These are phyloP conservation scores for Dastarcus helophoroides DNA, from an alignment of 2,888 invertebrate species.

Conservation along the genomic window DNA sequence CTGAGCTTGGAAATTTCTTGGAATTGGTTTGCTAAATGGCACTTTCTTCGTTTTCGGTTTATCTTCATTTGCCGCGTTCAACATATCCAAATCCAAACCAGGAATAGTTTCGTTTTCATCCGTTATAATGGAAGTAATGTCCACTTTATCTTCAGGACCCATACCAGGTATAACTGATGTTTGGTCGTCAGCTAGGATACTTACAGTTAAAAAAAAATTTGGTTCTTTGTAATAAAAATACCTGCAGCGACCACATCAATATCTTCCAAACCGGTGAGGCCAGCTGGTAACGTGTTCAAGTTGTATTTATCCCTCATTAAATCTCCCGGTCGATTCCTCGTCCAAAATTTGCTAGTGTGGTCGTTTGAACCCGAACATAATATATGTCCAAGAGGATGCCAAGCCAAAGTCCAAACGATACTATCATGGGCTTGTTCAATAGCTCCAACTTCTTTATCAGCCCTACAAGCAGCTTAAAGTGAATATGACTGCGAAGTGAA, in stretches of 20 bases:
- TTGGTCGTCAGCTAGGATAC: slow-evolving; percentile 49
- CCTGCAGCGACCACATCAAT: slow-evolving; percentile 41
- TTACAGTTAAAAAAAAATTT: slow-evolving; percentile 14
- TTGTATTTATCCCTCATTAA: slow-evolving; percentile 97
- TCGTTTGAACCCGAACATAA: slow-evolving; percentile 99
- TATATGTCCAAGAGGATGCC: slow-evolving; percentile 99
- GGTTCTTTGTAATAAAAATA: not conserved
- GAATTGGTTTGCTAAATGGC: slow-evolving; percentile 93
- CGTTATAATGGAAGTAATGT: slow-evolving; percentile 63
- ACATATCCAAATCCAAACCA: slow-evolving; percentile 71
- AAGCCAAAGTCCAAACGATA: slow-evolving; percentile 97
- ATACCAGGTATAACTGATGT: slow-evolving; percentile 82
- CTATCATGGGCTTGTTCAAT: slow-evolving; percentile 99
- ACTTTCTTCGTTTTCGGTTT: slow-evolving; percentile 69
- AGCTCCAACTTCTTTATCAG: slow-evolving; percentile 95
- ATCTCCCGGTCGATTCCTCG: slow-evolving; percentile 96
- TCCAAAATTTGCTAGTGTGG: slow-evolving; percentile 99
- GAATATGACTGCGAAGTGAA: too few species aligned
- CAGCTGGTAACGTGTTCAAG: slow-evolving; percentile 80
- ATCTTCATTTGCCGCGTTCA: slow-evolving; percentile 46
- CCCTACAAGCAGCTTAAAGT: slow-evolving; percentile 40
- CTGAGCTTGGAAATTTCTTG: slow-evolving; percentile 91
- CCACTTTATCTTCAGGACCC: slow-evolving; percentile 94
- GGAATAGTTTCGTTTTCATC: slow-evolving; percentile 75
- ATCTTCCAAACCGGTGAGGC: slow-evolving; percentile 60